Evolutionary conservation across 2,888 invertebrate species (phyloP).

Genomic region (Apamea crenata): DNA sequence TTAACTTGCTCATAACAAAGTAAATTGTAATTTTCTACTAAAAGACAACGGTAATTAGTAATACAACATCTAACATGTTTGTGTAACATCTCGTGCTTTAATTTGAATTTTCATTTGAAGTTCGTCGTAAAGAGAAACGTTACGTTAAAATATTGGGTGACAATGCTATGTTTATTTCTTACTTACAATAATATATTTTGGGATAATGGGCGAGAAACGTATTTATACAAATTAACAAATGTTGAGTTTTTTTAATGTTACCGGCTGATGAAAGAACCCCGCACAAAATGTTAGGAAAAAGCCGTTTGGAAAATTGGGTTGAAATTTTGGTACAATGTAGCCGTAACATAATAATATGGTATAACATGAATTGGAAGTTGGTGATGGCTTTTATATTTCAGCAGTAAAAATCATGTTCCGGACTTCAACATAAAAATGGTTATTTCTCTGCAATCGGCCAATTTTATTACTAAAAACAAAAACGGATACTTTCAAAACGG

Average conservation of each 20-base stretch:
- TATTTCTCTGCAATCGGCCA: too few species aligned
- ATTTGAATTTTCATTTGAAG: conserved; percentile 39
- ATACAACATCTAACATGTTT: not conserved
- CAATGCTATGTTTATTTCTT: conserved; percentile 14
- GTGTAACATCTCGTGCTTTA: conserved; percentile 7
- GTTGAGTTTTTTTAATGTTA: not conserved
- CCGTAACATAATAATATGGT: too few species aligned
- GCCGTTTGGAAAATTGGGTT: too few species aligned
- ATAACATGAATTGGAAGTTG: too few species aligned
- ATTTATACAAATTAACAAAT: not conserved
- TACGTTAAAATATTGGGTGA: conserved; percentile 20
- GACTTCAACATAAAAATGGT: too few species aligned
- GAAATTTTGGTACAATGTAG: too few species aligned
- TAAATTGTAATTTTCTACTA: conserved; percentile 1
- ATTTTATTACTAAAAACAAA: too few species aligned
- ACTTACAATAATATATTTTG: not conserved
- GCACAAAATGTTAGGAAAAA: too few species aligned
- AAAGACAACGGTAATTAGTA: not conserved
- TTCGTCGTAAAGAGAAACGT: conserved; percentile 26
- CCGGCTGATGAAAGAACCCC: too few species aligned
- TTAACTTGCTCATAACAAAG: not conserved
- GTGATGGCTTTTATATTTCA: too few species aligned
- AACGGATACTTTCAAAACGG: not conserved
- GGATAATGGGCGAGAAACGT: not conserved
- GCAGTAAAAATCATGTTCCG: too few species aligned